Base-by-base conservation (phyloP, 1,140 invertebrate genomes). In the Pachyrhynchus sulphureomaculatus region DNA sequence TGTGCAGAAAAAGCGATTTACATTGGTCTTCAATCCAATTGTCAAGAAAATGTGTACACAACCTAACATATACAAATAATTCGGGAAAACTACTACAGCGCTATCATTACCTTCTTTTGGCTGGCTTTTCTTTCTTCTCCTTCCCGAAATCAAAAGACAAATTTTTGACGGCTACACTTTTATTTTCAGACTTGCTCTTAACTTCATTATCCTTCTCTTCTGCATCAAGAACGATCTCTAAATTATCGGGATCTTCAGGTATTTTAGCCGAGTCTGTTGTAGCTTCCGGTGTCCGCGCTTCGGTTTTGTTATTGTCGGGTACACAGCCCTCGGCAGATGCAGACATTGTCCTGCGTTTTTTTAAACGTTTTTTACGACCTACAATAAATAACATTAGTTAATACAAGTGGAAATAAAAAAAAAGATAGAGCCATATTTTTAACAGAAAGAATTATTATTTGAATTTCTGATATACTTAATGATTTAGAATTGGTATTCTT, bases 331-430 rank as follows among this genome's bases (percentile, higher is more conserved):
- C 76, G 0, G 54, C 72, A 62, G 17, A 78, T 75, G 34, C 81
- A 3, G 84, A 85, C 0, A 74, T 76, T 23, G 79, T 75, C 44
- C 85, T 80, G 33, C 83, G 76, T 64, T 85, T 81, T 20, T 83
- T 77, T 56, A 82, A 74, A 10, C 80, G 76, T 61, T 79, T 76
- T 67, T 85, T 86, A 26, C 81, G 77, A 20, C 80, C 79, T 62
- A 17, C 36, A 57, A 58, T 20, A 21, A 20, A 56, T 6, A 58
- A 57, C n/a, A n/a, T n/a, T n/a, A n/a, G n/a, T n/a, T n/a, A n/a
- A n/a, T n/a, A n/a, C n/a, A n/a, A n/a, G n/a, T n/a, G n/a, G n/a
- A n/a, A n/a, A n/a, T n/a, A n/a, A n/a, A n/a, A n/a, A n/a, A n/a
- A n/a, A n/a, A n/a, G n/a, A n/a, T n/a, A n/a, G n/a, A n/a, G n/a